Evolutionary conservation across 2,888 invertebrate species (phyloP), one percentile per base, ranked within the genome.

Genomic region (Aproaerema taeniolella): DNA sequence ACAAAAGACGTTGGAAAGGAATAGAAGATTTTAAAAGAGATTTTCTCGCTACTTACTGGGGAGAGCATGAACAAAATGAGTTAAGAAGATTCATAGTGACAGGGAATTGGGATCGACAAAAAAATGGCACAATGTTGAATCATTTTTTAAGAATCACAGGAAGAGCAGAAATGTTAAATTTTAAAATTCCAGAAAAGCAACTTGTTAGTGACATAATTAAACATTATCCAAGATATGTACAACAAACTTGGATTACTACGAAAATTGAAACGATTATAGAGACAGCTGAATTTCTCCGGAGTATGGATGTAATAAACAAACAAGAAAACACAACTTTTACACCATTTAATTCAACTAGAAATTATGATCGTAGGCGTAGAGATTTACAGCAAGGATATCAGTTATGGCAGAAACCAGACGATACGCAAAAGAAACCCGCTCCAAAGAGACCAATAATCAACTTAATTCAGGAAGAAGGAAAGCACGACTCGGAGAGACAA

Each of bases 221-320:
- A 1, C 39, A 39, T 8, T 39, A n/a, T 6, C 39, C 39, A 0
- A 32, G 17, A 10, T 8, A 39, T 12, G 13, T 32, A 0, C 32
- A 39, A 28, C 32, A 39, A 16, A 11, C 28, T 3, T 39, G 39
- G 39, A 9, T 10, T 1, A 28, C 8, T 0, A 14, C 26, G 1
- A 26, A 26, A 10, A 26, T 11, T 1, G n/a, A 10, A 3, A 32
- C 39, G 7, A 28, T 39, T 9, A 16, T 39, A 11, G 32, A 17
- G 2, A 15, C 32, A 8, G 39, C 24, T 26, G 39, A 39, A n/a
- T 39, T 39, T 28, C n/a, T 39, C 1, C 25, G 39, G 10, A 39
- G n/a, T 1, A 17, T 32, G 33, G 28, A 39, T n/a, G 6, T 5
- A 12, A 32, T 39, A 1, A 15, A n/a, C 6, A 32, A 28, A 10